Evolutionary conservation across 2,113 vertebrate genomes (phyloP).

Genomic region (Podilymbus podiceps): DNA sequence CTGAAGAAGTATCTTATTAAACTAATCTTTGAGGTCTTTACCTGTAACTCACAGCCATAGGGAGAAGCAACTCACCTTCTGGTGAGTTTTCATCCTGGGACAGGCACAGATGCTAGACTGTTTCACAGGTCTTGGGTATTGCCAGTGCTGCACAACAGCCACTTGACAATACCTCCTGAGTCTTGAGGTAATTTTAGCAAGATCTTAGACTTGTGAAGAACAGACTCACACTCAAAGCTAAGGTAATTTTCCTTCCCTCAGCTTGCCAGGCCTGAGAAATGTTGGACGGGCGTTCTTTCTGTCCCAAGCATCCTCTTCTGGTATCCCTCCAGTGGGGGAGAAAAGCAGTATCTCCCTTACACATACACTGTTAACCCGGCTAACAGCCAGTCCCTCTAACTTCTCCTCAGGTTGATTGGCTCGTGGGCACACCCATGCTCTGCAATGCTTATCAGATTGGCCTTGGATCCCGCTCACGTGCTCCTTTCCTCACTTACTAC

Average conservation of each 20-base stretch:
- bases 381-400: neutral
- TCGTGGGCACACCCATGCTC: neutral
- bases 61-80: neutral
- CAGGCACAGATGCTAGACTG: fast-evolving
- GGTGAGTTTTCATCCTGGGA: neutral
- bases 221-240: neutral
- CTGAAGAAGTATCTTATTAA: neutral
- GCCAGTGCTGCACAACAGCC: neutral
- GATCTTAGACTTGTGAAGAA: neutral
- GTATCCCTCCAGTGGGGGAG: neutral
- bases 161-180: neutral
- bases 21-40: neutral
- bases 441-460: neutral
- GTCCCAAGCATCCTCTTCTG: neutral
- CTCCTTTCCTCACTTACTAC: neutral
- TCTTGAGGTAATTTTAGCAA: neutral
- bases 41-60: neutral
- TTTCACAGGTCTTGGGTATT: neutral
- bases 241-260: neutral
- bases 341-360: neutral
- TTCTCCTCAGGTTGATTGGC: neutral
- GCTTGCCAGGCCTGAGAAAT: neutral
- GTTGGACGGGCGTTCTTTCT: neutral
- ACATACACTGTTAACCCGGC: neutral
- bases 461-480: too few species aligned